Evolutionary conservation across 2,113 vertebrate genomes (phyloP).

Genomic region (Hydrochoerus hydrochaeris): DNA sequence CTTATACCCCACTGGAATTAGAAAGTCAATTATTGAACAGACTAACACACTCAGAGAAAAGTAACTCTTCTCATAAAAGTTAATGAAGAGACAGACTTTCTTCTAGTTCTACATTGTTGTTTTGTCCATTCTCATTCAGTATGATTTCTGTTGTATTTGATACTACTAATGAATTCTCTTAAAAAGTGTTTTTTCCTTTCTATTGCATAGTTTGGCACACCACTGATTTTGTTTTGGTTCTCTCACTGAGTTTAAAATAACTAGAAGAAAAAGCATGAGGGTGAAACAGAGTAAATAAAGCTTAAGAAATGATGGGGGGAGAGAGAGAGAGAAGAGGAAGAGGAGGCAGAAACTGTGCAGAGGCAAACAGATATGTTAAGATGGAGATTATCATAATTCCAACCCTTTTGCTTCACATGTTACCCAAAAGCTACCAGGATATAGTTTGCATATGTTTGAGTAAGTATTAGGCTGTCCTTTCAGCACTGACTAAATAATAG

Average conservation of each 20-base stretch:
- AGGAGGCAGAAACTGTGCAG: not conserved
- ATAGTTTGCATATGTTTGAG: not conserved
- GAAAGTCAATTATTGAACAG: not conserved
- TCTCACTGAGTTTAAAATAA: not conserved
- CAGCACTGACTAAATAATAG: not conserved
- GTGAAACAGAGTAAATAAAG: not conserved
- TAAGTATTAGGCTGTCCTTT: not conserved
- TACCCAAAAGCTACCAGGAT: not conserved
- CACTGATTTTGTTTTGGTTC: not conserved
- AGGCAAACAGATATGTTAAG: not conserved
- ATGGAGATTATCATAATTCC: not conserved
- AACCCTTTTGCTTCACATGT: not conserved
- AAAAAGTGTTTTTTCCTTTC: not conserved
- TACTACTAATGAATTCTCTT: not conserved
- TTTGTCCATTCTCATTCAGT: not conserved
- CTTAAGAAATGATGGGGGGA: not conserved
- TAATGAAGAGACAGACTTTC: not conserved
- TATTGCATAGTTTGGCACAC: not conserved
- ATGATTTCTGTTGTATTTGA: not conserved
- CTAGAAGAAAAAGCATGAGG: not conserved
- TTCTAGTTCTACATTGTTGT: not conserved
- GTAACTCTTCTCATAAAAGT: not conserved
- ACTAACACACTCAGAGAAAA: not conserved
- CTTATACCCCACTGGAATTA: not conserved
- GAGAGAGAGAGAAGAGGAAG: not conserved